These are phyloP conservation scores for Schizotus pectinicornis DNA, from an alignment of 2,888 invertebrate species.

Conservation along the genomic window DNA sequence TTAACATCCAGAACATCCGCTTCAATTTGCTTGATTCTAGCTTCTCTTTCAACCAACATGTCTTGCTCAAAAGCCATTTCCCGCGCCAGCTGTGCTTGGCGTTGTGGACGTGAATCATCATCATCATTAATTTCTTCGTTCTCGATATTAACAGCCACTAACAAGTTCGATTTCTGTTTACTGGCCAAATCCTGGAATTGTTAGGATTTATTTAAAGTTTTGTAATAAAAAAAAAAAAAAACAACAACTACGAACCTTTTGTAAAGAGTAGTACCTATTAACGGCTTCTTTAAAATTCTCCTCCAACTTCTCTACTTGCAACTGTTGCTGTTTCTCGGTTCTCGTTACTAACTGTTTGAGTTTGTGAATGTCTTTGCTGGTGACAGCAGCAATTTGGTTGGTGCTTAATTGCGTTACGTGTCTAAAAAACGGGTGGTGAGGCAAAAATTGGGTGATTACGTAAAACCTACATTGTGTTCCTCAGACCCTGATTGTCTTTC, in stretches of 20 bases:
- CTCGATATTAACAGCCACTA: constrained; percentile 51
- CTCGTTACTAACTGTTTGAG: constrained; percentile 73
- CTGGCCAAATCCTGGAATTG: constrained; percentile 65
- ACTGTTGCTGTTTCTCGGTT: constrained; percentile 79
- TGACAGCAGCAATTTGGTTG: constrained; percentile 75
- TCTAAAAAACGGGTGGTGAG: constrained; percentile 62
- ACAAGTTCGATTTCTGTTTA: constrained; percentile 72
- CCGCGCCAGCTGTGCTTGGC: constrained; percentile 60
- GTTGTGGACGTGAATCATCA: constrained; percentile 54
- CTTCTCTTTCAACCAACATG: constrained; percentile 79
- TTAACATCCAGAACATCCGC: constrained; percentile 82
- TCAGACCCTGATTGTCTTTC: constrained; percentile 72
- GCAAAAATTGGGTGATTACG: not conserved
- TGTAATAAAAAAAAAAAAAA: constrained; percentile 32
- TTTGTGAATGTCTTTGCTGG: constrained; percentile 74
- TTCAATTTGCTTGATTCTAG: constrained; percentile 80
- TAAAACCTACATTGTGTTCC: constrained; percentile 69
- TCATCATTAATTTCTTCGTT: constrained; percentile 44
- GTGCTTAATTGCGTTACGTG: constrained; percentile 77
- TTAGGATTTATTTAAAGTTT: not conserved
- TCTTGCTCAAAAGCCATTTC: constrained; percentile 80
- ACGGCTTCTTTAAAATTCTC: constrained; percentile 83
- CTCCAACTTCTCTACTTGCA: constrained; percentile 84
- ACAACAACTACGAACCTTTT: constrained; percentile 68
- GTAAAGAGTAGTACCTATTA: constrained; percentile 71